Evolutionary conservation across 2,113 vertebrate species (phyloP), one percentile per base, ranked within the genome.

Genomic region (Xiphophorus couchianus): DNA sequence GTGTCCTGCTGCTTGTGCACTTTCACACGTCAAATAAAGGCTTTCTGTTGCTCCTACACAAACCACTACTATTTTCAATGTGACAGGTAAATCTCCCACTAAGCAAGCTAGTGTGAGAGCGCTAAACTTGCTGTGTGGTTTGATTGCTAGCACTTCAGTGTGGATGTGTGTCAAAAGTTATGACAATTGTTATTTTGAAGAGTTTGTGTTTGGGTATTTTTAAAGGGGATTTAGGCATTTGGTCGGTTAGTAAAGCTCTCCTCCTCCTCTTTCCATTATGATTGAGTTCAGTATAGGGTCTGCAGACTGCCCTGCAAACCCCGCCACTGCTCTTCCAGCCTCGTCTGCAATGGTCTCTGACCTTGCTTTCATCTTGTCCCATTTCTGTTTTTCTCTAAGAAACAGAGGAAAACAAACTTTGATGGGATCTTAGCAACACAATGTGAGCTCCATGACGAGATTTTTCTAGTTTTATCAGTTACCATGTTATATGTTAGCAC

Each of bases 11-110:
- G 30, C 48, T 42, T 44, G 14, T 84, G 29, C 22, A 58, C 75
- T 63, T 77, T 71, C 75, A 71, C 78, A 72, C 71, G 71, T 66
- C 12, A 76, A 37, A 75, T 70, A 64, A 71, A 54, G 42, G 1
- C 60, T 71, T 29, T 31, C 22, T 58, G 10, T 15, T 15, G 69
- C 66, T 72, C 68, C 8, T 51, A 33, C 25, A 27, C 61, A 81
- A 30, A 68, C 75, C 74, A 66, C 25, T 58, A n/a, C 25, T 58
- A 65, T 61, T 61, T 71, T 17, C 48, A 5, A 39, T 42, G n/a
- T 77, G 2, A 58, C 63, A 58, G 51, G 62, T 51, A 25, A 62
- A 77, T 73, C 33, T 71, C 13, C 17, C 28, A 74, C 31, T 44
- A 71, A 35, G 37, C 31, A 30, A 73, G 66, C 60, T 67, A n/a